Evolutionary conservation across 2,113 vertebrate species (phyloP).

Genomic region (pig (Sus scrofa)): DNA sequence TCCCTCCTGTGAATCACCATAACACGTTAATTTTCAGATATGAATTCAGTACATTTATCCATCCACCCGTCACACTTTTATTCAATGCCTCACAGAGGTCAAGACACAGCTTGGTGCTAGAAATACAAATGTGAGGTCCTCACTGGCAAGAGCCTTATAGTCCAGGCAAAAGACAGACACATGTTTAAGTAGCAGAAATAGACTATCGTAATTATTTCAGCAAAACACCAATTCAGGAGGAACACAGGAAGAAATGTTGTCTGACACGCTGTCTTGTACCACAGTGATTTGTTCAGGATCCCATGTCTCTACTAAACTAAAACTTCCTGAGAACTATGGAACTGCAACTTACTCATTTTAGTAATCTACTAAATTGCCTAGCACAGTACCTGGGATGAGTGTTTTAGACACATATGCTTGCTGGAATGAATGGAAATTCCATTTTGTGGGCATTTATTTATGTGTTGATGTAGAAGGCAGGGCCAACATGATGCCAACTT

Average conservation of each 20-base stretch:
- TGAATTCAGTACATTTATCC: background rate
- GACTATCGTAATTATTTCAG: background rate
- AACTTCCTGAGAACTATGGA: background rate
- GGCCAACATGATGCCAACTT: background rate
- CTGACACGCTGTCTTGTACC: background rate
- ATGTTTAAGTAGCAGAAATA: background rate
- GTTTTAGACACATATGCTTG: background rate
- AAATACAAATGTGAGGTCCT: background rate
- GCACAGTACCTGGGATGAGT: background rate
- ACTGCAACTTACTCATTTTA: background rate
- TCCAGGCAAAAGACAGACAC: background rate
- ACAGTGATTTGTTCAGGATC: background rate
- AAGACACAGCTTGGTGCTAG: background rate
- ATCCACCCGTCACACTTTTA: background rate
- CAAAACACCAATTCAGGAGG: background rate
- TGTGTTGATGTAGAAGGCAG: background rate
- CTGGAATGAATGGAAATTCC: background rate
- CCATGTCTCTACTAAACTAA: background rate
- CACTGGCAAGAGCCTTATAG: background rate
- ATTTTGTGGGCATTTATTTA: background rate
- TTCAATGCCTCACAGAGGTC: background rate
- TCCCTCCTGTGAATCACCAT: background rate
- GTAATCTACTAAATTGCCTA: background rate
- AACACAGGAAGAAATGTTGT: background rate
- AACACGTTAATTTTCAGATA: constrained; percentile 22